Conservation (phyloP, 2,113 vertebrate genomes). For the Heloderma charlesbogerti region DNA sequence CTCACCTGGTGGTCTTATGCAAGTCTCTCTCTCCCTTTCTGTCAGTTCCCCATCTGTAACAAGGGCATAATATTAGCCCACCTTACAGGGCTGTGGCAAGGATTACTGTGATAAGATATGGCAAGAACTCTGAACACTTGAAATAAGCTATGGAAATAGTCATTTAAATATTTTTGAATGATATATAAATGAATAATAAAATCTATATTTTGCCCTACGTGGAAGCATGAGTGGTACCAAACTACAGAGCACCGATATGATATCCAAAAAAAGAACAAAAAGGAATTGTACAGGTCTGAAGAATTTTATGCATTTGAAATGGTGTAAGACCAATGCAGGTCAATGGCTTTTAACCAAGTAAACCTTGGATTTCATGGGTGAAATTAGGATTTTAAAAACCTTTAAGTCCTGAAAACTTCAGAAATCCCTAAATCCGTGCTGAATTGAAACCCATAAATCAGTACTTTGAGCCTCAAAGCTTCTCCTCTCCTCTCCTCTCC, state of each 20-base stretch:
- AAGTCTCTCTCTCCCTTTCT: not conserved
- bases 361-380: not conserved
- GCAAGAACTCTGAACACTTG: not conserved
- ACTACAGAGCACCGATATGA: not conserved
- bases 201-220: not conserved
- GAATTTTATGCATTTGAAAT: not conserved
- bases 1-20: not conserved
- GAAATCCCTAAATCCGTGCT: not conserved
- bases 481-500: no score
- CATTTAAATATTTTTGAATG: not conserved
- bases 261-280: not conserved
- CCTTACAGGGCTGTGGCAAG: not conserved
- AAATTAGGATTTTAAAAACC: not conserved
- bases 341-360: not conserved
- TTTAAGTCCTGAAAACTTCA: not conserved
- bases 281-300: not conserved
- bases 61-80: not conserved
- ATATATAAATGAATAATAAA: not conserved
- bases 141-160: not conserved
- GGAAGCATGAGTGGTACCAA: not conserved
- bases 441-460: not conserved
- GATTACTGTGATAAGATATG: not conserved
- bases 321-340: not conserved
- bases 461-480: not conserved
- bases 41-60: not conserved